Base-by-base conservation (phyloP, 2,113 vertebrate genomes). In the Psophia crepitans region DNA sequence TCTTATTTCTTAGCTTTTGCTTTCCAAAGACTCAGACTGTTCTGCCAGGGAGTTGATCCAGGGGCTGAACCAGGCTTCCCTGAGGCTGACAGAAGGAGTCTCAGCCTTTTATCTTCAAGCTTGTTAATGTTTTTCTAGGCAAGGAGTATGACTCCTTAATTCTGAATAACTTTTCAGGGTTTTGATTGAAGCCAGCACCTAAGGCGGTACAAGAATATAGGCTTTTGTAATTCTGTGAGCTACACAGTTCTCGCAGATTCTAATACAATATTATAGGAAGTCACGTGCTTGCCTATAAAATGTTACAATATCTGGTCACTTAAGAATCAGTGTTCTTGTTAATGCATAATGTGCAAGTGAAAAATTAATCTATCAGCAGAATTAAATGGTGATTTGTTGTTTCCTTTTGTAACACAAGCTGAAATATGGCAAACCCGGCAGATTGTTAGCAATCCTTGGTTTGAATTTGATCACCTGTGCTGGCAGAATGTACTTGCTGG, bases 261-360 rank as follows among this genome's bases (percentile, higher is more conserved):
- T 91, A 44, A 51, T 37, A 33, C 19, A 30, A 11, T 53, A 44
- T 41, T 41, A 20, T 11, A 84, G 32, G 13, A 85, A 58, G 37
- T 44, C 19, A 44, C 14, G 14, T 66, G 28, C 35, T 81, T 74
- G 9, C n/a, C 41, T 27, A 66, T 39, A 53, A 66, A 35, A 35
- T 1, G 2, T 75, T 32, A 14, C 0, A 1, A 8, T 64, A n/a
- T 48, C 61, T 39, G 14, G 6, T 68, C n/a, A 16, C n/a, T 65
- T 60, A 32, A 35, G 33, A 66, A 48, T 22, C 60, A 20, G 8
- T 66, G 18, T 22, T 53, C 17, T 66, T 65, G 33, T 65, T 71
- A 17, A 65, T 20, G 35, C 16, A 44, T 12, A 51, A 51, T 12
- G 16, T 48, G 41, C 12, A 66, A 46, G 24, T 66, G 35, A 53